Conservation (phyloP, 2,797 vertebrate genomes). For the Tapera naevia region DNA sequence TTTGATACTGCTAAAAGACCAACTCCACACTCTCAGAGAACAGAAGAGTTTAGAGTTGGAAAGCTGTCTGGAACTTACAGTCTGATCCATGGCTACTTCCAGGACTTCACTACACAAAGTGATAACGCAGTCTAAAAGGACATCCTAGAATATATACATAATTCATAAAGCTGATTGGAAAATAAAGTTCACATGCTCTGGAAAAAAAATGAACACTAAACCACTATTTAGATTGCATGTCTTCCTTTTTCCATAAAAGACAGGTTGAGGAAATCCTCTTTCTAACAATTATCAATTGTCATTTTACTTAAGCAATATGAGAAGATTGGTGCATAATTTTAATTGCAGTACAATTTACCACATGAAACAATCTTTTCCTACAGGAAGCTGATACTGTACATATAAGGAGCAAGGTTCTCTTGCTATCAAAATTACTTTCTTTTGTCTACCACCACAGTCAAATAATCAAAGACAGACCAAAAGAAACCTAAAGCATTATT, state of each 20-base stretch:
- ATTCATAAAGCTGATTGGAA: neutral
- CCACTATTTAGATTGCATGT: neutral
- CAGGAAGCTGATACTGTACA: neutral
- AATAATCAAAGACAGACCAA: conserved; percentile 2
- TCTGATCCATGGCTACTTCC: neutral
- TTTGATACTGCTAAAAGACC: neutral
- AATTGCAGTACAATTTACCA: neutral
- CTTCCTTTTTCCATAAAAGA: neutral
- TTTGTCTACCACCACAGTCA: neutral
- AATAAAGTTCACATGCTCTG: neutral
- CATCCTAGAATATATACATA: neutral
- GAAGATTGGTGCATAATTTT: neutral
- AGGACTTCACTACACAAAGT: neutral
- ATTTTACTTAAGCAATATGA: neutral
- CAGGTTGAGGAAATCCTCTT: neutral
- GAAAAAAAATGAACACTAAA: neutral
- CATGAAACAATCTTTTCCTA: neutral
- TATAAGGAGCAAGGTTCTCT: neutral
- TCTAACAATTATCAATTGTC: neutral
- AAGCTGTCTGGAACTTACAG: neutral
- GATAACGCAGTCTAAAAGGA: neutral
- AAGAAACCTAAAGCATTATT: neutral
- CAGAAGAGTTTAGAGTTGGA: neutral
- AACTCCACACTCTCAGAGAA: neutral
- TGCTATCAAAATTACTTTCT: neutral